Percentiles rank a stretch among this genome's conserved stretches.
phyloP scores from a whole-genome alignment of 2,888 invertebrate genomes.

The Cephus sareptanus region DNA sequence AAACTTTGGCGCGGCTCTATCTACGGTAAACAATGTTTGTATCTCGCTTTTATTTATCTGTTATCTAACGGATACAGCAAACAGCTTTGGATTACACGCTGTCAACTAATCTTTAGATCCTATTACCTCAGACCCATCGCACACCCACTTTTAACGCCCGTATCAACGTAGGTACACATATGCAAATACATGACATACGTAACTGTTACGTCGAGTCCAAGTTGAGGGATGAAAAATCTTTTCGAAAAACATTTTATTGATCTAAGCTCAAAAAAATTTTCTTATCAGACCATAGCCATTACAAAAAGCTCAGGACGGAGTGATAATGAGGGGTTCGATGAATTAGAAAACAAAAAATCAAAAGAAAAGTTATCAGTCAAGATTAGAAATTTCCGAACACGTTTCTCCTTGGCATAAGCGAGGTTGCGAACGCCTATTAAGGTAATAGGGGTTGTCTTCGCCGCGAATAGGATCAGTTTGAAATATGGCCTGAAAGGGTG shows the following conservation, averaged over 20 bases:
- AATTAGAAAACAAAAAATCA: not conserved
- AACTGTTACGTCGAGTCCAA: not conserved
- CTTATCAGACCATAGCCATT: too few species aligned
- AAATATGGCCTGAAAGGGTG: conserved; percentile 36
- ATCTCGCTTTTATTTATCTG: conserved; percentile 24
- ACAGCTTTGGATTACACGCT: not conserved
- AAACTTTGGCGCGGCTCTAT: conserved; percentile 54
- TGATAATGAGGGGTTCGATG: not conserved
- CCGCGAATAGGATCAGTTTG: conserved; percentile 6
- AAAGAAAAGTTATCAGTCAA: conserved; percentile 29
- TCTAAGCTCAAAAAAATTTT: too few species aligned
- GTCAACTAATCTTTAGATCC: not conserved
- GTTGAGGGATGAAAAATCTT: not conserved
- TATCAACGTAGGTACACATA: not conserved
- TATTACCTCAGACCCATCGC: not conserved
- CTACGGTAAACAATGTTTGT: conserved; percentile 48
- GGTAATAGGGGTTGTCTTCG: conserved; percentile 30
- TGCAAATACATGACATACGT: not conserved
- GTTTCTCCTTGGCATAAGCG: conserved; percentile 30
- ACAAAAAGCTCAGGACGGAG: too few species aligned
- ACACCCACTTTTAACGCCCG: not conserved
- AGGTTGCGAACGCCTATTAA: conserved; percentile 40
- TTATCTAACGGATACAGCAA: conserved; percentile 10
- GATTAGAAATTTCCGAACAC: conserved; percentile 35
- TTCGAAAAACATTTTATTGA: too few species aligned